phyloP scores from a whole-genome alignment of 53 echinoderm and acorn worm genomes.

The Holothuria leucospilota region DNA sequence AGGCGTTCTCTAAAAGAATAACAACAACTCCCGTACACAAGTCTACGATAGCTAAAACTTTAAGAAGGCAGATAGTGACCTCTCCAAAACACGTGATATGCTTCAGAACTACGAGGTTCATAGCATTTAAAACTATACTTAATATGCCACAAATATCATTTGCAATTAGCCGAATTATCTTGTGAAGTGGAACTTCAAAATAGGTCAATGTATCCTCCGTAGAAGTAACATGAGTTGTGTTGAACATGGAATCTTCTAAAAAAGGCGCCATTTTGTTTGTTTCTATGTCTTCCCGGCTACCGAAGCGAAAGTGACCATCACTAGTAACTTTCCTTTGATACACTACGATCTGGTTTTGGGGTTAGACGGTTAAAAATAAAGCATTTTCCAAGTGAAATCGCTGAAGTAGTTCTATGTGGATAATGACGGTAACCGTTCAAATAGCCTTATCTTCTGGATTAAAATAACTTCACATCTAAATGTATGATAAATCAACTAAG shows the following conservation, averaged over 20 bases:
- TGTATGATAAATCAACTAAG: no score
- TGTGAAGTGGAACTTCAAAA: slow-evolving; percentile 17
- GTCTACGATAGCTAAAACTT: slow-evolving; percentile 38
- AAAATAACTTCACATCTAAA: no score
- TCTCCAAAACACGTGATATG: slow-evolving; percentile 50
- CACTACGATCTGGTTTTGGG: no score
- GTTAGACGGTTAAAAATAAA: no score
- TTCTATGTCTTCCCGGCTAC: no score
- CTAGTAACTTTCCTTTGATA: no score
- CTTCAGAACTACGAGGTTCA: slow-evolving; percentile 34
- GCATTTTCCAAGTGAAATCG: no score
- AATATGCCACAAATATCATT: slow-evolving; percentile 23
- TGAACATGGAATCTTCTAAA: neutral
- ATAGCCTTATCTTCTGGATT: no score
- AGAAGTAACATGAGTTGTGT: neutral
- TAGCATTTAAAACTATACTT: slow-evolving; percentile 31
- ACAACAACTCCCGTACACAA: slow-evolving; percentile 46
- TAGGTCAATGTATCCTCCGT: neutral
- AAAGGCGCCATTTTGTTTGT: neutral
- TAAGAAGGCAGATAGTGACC: slow-evolving; percentile 12
- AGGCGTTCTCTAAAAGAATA: slow-evolving; percentile 28
- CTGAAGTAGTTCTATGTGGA: no score
- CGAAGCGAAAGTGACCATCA: no score
- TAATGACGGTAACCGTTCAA: no score
- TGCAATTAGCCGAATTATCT: slow-evolving; percentile 21